phyloP scores from a whole-genome alignment of 2,797 vertebrate genomes.

The Syngnathus acus region DNA sequence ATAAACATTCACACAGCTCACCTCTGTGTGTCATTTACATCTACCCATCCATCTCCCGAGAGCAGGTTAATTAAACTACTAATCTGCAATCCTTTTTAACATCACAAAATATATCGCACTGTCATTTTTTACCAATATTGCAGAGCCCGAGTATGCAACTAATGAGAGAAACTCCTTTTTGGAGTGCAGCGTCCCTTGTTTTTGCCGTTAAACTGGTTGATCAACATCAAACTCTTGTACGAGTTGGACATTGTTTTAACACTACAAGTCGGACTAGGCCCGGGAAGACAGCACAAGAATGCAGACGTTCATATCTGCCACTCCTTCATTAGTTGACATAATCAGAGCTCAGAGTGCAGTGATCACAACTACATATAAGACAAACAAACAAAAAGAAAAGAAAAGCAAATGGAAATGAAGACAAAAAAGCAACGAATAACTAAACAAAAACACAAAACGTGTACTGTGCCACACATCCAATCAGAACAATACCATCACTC shows the following conservation, averaged over 20 bases:
- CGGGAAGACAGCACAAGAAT: constrained; percentile 63
- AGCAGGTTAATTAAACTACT: too few species aligned
- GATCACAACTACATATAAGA: too few species aligned
- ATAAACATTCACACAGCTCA: too few species aligned
- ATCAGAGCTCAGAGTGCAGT: constrained; percentile 17
- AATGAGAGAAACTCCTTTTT: neutral
- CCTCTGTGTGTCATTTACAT: too few species aligned
- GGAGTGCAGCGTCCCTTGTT: constrained; percentile 10
- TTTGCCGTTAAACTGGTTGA: neutral
- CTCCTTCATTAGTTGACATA: constrained; percentile 36
- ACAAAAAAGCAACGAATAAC: too few species aligned
- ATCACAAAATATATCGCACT: neutral
- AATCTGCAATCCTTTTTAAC: neutral
- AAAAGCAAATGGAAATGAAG: too few species aligned
- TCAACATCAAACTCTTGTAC: constrained; percentile 6
- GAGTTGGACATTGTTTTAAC: constrained; percentile 18
- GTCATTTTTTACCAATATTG: too few species aligned
- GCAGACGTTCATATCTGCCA: constrained; percentile 41
- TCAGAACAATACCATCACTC: too few species aligned
- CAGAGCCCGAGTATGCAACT: neutral
- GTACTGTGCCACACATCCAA: too few species aligned
- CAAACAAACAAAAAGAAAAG: too few species aligned
- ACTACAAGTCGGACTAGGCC: constrained; percentile 19
- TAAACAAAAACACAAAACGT: too few species aligned
- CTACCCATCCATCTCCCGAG: too few species aligned